Percentiles rank a stretch among this genome's conserved stretches.
Evolutionary conservation across 2,888 invertebrate genomes (phyloP).

Genomic region (Drosophila mimetica): DNA sequence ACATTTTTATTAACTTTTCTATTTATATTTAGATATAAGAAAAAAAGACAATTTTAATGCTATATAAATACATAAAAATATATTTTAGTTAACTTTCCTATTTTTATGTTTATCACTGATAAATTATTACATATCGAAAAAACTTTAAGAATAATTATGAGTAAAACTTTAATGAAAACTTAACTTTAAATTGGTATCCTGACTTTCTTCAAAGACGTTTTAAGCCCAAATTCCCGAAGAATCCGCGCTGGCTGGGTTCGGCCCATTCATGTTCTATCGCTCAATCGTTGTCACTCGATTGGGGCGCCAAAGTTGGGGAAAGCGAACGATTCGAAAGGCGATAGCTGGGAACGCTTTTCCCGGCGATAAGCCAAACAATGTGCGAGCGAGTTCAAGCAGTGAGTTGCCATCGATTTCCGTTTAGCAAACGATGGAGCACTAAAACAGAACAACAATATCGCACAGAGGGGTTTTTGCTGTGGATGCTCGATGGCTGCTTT

Average conservation of each 20-base stretch:
- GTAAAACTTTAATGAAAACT: too few relatives aligned
- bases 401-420: conserved; percentile 71
- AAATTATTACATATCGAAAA: too few relatives aligned
- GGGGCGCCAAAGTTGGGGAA: conserved; percentile 15
- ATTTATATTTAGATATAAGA: too few relatives aligned
- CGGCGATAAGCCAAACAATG: conserved; percentile 38
- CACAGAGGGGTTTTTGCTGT: conserved; percentile 45
- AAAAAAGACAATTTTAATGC: too few relatives aligned
- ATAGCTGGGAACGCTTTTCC: conserved; percentile 40
- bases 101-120: too few relatives aligned
- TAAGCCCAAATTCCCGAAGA: neutral
- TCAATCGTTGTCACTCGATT: conserved; percentile 18
- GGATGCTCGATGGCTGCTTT: conserved; percentile 33
- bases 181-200: too few relatives aligned
- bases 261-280: conserved; percentile 16
- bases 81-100: too few relatives aligned
- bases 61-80: too few relatives aligned
- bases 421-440: conserved; percentile 67
- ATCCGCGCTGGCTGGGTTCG: neutral
- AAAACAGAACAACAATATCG: conserved; percentile 23
- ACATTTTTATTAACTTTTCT: too few relatives aligned
- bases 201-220: neutral
- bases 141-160: too few relatives aligned
- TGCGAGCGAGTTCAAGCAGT: conserved; percentile 23
- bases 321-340: conserved; percentile 34